Conservation (phyloP, 2,888 invertebrate species). For the Limnephilus marmoratus region DNA sequence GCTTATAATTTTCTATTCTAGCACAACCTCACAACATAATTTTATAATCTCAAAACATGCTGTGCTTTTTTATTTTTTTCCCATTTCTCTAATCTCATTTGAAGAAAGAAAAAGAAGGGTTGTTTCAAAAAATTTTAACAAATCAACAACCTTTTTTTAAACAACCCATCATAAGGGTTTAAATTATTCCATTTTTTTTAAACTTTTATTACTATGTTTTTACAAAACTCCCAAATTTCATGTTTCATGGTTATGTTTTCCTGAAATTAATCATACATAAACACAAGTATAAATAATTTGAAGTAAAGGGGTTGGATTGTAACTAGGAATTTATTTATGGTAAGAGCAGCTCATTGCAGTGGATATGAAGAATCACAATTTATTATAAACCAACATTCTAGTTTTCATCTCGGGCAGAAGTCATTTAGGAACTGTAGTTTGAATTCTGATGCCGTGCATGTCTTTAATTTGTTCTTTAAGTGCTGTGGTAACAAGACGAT, state of each 20-base stretch:
- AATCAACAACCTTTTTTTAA: too few species aligned
- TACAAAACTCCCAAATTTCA: neutral
- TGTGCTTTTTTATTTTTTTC: neutral
- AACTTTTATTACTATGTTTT: neutral
- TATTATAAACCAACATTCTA: neutral
- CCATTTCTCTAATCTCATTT: neutral
- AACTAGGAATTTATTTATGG: neutral
- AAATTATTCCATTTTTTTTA: neutral
- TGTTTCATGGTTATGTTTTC: neutral
- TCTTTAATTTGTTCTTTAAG: slow-evolving; percentile 87
- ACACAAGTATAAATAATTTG: neutral
- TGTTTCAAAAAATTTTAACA: too few species aligned
- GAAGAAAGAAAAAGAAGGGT: neutral
- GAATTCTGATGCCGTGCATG: slow-evolving; percentile 90
- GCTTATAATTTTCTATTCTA: slow-evolving; percentile 2
- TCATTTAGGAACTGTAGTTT: slow-evolving; percentile 78
- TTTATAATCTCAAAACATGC: neutral
- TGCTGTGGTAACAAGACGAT: slow-evolving; percentile 83
- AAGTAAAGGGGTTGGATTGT: neutral
- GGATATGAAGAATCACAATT: neutral
- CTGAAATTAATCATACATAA: neutral
- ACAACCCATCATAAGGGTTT: too few species aligned
- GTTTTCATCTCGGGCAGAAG: neutral
- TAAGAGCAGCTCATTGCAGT: neutral
- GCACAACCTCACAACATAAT: neutral